These are phyloP conservation scores for Aspidoscelis tigris DNA, from an alignment of 2,113 vertebrate species.

Conservation along the genomic window DNA sequence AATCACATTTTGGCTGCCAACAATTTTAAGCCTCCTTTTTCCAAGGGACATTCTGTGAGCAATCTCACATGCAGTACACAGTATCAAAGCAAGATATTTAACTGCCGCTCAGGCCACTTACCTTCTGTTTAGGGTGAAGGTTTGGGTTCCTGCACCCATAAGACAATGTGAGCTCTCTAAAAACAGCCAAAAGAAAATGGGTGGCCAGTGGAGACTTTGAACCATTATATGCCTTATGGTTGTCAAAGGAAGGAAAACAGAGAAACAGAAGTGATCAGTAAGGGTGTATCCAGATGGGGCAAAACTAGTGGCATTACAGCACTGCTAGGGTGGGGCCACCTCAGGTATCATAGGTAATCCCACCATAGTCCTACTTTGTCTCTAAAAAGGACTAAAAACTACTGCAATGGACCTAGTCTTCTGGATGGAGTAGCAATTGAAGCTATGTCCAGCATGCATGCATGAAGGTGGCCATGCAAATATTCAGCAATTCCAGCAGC, in stretches of 20 bases:
- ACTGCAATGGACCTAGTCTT: too few species aligned
- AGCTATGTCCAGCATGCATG: too few species aligned
- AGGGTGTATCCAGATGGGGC: too few species aligned
- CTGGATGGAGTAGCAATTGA: too few species aligned
- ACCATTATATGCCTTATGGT: constrained; percentile 69
- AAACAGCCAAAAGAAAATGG: constrained; percentile 85
- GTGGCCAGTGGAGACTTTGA: constrained; percentile 52
- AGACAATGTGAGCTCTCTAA: constrained; percentile 85
- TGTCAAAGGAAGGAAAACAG: neutral
- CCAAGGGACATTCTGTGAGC: neutral
- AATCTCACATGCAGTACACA: neutral
- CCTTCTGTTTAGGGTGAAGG: constrained; percentile 79
- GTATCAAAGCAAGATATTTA: neutral
- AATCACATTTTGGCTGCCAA: too few species aligned
- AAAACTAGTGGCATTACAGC: too few species aligned
- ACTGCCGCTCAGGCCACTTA: constrained; percentile 45
- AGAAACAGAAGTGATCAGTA: neutral
- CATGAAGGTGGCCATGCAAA: too few species aligned
- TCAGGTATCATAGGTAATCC: too few species aligned
- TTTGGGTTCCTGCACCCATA: constrained; percentile 57
- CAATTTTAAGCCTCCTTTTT: neutral
- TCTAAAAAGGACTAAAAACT: too few species aligned
- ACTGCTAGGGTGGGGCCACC: too few species aligned
- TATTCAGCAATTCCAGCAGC: too few species aligned
- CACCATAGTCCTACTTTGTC: too few species aligned